Conservation (phyloP, 2,888 invertebrate species). For the Conomelus anceps region DNA sequence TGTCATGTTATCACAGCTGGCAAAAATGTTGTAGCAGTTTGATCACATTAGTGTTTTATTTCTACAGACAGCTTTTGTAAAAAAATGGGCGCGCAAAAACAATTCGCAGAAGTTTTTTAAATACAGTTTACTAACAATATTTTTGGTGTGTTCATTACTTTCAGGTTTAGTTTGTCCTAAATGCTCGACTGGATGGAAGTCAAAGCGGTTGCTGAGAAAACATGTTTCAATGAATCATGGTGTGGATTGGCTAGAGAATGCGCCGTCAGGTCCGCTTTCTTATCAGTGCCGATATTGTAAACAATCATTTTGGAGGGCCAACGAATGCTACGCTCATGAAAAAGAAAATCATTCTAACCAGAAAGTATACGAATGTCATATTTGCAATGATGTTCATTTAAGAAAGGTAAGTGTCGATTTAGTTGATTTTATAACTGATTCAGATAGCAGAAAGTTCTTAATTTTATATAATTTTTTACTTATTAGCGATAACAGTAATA, state of each 20-base stretch:
- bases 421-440: no score
- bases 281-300: slow-evolving; percentile 49
- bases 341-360: slow-evolving; percentile 43
- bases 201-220: slow-evolving; percentile 43
- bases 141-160: not conserved
- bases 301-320: slow-evolving; percentile 48
- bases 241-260: slow-evolving; percentile 31
- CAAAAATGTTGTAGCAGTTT: no score
- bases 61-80: no score
- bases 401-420: slow-evolving; percentile 43
- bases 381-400: slow-evolving; percentile 44
- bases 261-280: slow-evolving; percentile 47
- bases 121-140: not conserved
- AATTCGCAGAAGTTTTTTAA: no score
- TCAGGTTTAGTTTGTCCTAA: slow-evolving; percentile 26
- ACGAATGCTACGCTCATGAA: slow-evolving; percentile 46
- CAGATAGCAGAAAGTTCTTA: no score
- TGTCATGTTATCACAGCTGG: no score
- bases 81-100: no score
- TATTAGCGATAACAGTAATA: no score
- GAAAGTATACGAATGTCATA: slow-evolving; percentile 44
- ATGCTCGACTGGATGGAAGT: slow-evolving; percentile 36
- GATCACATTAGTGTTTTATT: no score
- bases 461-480: no score
- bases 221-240: slow-evolving; percentile 29